These are phyloP conservation scores for Onychorhynchus coronatus DNA, from an alignment of 2,113 vertebrate species.

Conservation along the genomic window DNA sequence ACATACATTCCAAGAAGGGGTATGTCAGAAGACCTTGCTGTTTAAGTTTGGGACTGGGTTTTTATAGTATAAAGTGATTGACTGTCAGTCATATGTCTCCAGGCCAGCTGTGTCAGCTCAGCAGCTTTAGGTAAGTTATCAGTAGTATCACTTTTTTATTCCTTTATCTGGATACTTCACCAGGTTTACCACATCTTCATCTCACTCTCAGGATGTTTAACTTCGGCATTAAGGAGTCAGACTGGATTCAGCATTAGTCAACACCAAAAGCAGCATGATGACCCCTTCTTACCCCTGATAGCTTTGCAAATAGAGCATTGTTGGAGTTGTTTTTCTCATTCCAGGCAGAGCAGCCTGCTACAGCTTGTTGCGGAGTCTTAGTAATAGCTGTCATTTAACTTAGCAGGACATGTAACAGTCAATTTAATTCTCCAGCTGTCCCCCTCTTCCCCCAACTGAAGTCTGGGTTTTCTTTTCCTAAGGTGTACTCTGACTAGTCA, in stretches of 20 bases:
- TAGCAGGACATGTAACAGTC: neutral
- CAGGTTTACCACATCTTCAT: neutral
- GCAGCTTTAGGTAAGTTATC: neutral
- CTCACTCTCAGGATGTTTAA: neutral
- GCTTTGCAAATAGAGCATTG: neutral
- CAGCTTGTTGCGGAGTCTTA: neutral
- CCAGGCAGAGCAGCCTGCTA: neutral
- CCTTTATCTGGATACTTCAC: neutral
- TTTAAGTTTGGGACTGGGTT: neutral
- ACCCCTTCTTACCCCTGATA: neutral
- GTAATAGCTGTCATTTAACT: neutral
- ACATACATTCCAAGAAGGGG: neutral
- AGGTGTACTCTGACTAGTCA: neutral
- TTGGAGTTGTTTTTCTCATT: neutral
- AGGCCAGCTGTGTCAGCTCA: neutral
- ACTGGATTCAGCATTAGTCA: neutral
- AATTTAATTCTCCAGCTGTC: neutral
- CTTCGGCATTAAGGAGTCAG: neutral
- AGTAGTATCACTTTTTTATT: neutral
- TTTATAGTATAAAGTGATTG: neutral
- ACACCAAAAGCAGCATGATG: neutral
- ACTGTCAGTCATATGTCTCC: neutral
- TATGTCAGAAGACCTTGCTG: neutral
- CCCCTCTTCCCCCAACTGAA: fast-evolving
- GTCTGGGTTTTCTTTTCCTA: neutral